These are phyloP conservation scores for Lucilia sericata DNA, from an alignment of 1,140 invertebrate genomes.

Conservation along the genomic window DNA sequence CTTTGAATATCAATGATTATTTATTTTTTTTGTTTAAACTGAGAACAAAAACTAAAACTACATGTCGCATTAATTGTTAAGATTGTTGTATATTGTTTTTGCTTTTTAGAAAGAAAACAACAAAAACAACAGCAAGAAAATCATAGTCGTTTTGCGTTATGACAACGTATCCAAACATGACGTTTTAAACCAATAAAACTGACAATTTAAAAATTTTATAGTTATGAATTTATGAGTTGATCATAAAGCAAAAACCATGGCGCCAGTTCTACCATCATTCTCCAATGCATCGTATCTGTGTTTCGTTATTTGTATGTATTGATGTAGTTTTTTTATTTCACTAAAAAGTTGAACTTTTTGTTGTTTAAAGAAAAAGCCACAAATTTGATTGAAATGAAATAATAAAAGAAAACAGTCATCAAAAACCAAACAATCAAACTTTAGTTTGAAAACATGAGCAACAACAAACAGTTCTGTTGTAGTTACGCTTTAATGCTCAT, in stretches of 20 bases:
- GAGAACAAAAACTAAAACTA: conserved; percentile 10
- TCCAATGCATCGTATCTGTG: not conserved
- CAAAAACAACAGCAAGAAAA: not conserved
- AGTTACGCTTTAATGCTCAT: conserved; percentile 34
- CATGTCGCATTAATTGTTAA: conserved; percentile 37
- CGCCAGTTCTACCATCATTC: conserved; percentile 42
- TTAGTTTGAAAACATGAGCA: not conserved
- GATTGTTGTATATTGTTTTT: not conserved
- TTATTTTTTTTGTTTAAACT: not conserved
- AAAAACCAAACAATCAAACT: not conserved
- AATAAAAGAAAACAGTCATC: not conserved
- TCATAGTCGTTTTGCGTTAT: conserved; percentile 40
- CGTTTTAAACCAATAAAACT: conserved; percentile 47
- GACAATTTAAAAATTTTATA: conserved; percentile 49
- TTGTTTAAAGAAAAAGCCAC: not conserved
- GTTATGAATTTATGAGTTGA: conserved; percentile 45
- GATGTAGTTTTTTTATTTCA: not conserved
- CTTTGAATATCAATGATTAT: conserved; percentile 38
- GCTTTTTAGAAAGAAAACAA: not conserved
- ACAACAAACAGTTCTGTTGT: not conserved
- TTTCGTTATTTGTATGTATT: not conserved
- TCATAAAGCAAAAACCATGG: conserved; percentile 45
- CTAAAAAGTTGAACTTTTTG: conserved; percentile 13
- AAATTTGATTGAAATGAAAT: not conserved
- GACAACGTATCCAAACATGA: conserved; percentile 44